A percentile compares a stretch with the other conserved stretches of the same genome.
These are phyloP conservation scores for Chloroclysta siterata DNA, from an alignment of 2,888 invertebrate genomes.

Conservation along the genomic window DNA sequence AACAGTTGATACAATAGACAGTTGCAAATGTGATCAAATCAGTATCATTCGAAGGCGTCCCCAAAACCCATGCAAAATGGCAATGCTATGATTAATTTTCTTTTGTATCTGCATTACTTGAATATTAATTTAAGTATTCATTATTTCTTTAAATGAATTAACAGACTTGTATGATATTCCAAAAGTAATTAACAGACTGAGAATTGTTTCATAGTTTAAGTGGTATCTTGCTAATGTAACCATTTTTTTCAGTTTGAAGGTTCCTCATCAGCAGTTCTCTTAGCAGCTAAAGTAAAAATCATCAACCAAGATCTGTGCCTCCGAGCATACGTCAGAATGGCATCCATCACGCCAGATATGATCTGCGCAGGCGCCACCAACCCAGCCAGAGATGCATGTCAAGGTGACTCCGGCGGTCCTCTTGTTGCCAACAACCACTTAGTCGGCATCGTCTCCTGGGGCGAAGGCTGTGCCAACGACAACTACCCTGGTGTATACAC, in stretches of 20 bases:
- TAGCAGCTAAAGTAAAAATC: conserved; percentile 69
- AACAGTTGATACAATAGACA: no score
- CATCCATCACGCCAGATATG: conserved; percentile 68
- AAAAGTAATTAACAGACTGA: no score
- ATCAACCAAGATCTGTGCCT: conserved; percentile 67
- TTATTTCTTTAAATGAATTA: no score
- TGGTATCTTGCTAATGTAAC: no score
- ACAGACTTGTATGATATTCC: no score
- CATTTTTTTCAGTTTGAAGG: conserved; percentile 66
- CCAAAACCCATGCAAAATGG: no score
- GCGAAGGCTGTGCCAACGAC: conserved; percentile 81
- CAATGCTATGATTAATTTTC: no score
- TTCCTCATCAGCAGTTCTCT: conserved; percentile 57
- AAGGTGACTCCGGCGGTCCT: conserved; percentile 87
- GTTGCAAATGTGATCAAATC: no score
- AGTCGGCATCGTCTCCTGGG: conserved; percentile 85
- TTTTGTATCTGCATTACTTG: no score
- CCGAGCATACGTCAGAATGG: conserved; percentile 64
- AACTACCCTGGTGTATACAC: conserved; percentile 85
- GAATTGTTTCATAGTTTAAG: no score
- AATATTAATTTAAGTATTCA: no score
- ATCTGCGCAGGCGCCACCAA: conserved; percentile 67
- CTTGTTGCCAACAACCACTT: conserved; percentile 73
- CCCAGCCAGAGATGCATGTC: conserved; percentile 75
- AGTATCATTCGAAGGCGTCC: no score